phyloP scores from a whole-genome alignment of 2,888 invertebrate species.

The Odontothrips loti region DNA sequence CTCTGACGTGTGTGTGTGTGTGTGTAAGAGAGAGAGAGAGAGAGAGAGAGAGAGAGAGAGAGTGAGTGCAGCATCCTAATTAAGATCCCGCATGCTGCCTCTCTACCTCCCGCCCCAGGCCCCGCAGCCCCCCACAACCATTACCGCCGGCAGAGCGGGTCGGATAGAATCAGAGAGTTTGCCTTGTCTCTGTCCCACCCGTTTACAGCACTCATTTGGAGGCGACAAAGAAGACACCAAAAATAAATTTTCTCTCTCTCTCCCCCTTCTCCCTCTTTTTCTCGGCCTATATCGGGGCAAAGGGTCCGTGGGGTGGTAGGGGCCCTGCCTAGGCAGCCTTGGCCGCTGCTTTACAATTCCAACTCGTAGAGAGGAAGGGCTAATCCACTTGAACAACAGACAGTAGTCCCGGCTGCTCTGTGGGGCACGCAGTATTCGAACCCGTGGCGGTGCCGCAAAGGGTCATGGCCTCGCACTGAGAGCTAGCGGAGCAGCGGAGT shows the following conservation, averaged over 20 bases:
- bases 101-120: neutral
- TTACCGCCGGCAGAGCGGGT: neutral
- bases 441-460: no score
- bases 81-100: no score
- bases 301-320: neutral
- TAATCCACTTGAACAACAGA: constrained; percentile 26
- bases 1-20: no score
- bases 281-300: neutral
- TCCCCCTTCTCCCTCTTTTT: neutral
- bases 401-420: neutral
- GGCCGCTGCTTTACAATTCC: constrained; percentile 15
- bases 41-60: no score
- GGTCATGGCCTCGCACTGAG: no score
- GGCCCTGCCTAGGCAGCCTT: neutral
- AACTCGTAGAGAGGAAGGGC: constrained; percentile 13
- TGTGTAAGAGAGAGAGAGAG: no score
- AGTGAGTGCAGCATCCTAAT: no score
- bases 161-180: neutral
- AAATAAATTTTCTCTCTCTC: neutral
- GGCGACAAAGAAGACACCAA: no score
- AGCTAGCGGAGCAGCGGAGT: no score
- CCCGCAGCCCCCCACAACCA: neutral
- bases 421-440: neutral
- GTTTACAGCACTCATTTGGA: no score
- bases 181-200: no score